A percentile compares a stretch with the other conserved stretches of the same genome.
Conservation (phyloP, 2,113 vertebrate genomes). For the Puffinus mauretanicus region DNA sequence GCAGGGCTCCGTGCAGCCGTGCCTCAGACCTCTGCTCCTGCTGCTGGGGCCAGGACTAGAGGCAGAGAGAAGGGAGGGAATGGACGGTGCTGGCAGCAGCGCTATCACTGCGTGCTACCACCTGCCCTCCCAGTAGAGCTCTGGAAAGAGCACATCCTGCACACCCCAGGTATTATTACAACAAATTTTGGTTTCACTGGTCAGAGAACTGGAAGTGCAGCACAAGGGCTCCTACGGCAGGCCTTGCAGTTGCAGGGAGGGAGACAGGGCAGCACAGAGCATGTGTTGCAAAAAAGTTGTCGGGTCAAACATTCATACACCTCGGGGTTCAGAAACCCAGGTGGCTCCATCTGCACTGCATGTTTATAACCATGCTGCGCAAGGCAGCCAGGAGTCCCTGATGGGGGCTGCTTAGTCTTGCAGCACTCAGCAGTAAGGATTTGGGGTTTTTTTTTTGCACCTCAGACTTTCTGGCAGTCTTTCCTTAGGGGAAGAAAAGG, state of each 20-base stretch:
- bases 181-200: neutral
- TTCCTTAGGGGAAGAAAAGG: neutral
- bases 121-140: no score
- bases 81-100: neutral
- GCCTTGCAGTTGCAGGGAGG: neutral
- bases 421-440: neutral
- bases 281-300: neutral
- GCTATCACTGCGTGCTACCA: no score
- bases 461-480: neutral
- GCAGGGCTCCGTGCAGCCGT: accelerated
- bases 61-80: neutral
- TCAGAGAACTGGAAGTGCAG: neutral
- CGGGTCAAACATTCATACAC: neutral
- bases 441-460: neutral
- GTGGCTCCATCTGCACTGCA: neutral
- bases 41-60: neutral
- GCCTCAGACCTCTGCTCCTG: neutral
- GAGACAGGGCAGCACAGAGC: neutral
- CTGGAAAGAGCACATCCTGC: neutral
- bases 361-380: neutral
- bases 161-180: neutral
- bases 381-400: neutral
- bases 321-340: neutral
- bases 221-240: neutral
- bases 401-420: neutral